Conservation (phyloP, 2,888 invertebrate species). For the Eristalis intricaria region DNA sequence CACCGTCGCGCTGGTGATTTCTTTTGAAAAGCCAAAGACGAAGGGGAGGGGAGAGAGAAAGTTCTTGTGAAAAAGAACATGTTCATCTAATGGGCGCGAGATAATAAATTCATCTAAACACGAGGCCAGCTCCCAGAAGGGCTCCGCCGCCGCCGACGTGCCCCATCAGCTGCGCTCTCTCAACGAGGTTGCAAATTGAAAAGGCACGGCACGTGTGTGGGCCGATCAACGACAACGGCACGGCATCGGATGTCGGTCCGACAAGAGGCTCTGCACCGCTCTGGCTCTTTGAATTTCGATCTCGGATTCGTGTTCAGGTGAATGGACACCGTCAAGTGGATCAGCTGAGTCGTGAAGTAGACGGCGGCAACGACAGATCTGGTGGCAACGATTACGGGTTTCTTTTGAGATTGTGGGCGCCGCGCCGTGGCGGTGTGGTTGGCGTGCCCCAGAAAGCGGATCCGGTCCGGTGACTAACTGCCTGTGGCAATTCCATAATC, state of each 20-base stretch:
- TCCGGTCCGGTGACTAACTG: not conserved
- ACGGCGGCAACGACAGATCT: not conserved
- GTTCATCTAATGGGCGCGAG: not conserved
- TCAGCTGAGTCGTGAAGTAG: not conserved
- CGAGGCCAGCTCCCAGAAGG: not conserved
- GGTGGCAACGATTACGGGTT: not conserved
- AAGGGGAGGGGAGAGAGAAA: not conserved
- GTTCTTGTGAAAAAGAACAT: not conserved
- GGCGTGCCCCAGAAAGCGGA: constrained; percentile 12
- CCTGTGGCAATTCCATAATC: not conserved
- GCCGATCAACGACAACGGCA: not conserved
- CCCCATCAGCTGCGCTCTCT: not conserved
- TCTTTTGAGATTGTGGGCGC: not conserved
- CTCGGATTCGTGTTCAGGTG: constrained; percentile 8
- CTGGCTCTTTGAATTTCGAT: not conserved
- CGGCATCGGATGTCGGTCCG: not conserved
- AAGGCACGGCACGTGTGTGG: not conserved
- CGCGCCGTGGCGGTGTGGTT: not conserved
- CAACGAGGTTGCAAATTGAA: constrained; percentile 7
- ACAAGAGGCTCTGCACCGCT: not conserved
- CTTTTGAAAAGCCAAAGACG: not conserved
- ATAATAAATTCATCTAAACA: not conserved
- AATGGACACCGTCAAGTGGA: not conserved
- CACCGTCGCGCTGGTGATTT: not conserved
- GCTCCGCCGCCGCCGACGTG: not conserved